phyloP scores from a whole-genome alignment of 2,797 vertebrate species.

The Crenichthys baileyi region DNA sequence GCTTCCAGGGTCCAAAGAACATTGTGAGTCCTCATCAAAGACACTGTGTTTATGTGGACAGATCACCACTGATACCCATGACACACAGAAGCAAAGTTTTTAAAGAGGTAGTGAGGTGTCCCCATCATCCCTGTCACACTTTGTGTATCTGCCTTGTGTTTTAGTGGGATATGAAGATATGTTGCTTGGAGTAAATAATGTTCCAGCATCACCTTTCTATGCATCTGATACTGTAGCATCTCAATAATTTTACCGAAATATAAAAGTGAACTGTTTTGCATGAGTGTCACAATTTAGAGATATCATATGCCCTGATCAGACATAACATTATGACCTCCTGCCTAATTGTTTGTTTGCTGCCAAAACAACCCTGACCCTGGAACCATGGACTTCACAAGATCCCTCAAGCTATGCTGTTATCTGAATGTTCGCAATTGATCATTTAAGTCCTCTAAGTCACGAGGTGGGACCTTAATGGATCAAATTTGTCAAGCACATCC shows the following conservation, averaged over 20 bases:
- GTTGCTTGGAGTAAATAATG: background rate
- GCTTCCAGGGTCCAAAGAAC: constrained; percentile 37
- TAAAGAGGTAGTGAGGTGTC: background rate
- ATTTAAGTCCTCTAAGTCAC: background rate
- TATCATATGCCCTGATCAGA: background rate
- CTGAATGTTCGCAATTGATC: background rate
- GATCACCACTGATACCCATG: constrained; percentile 16
- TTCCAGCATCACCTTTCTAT: background rate
- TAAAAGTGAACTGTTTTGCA: background rate
- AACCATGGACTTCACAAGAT: background rate
- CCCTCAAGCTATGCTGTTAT: background rate
- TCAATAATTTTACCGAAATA: background rate
- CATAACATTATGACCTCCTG: background rate
- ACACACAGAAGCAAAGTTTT: background rate
- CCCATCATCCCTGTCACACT: background rate
- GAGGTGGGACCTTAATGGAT: too few relatives aligned
- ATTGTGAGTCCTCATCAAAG: constrained; percentile 27
- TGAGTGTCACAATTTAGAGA: background rate
- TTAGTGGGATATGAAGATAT: background rate
- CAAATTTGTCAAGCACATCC: background rate
- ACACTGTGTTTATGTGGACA: constrained; percentile 17
- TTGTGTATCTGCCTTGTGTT: background rate
- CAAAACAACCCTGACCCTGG: background rate
- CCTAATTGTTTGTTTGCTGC: background rate
- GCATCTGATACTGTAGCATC: background rate